Evolutionary conservation across 2,888 invertebrate genomes (phyloP).

Genomic region (Ethmia dodecea): DNA sequence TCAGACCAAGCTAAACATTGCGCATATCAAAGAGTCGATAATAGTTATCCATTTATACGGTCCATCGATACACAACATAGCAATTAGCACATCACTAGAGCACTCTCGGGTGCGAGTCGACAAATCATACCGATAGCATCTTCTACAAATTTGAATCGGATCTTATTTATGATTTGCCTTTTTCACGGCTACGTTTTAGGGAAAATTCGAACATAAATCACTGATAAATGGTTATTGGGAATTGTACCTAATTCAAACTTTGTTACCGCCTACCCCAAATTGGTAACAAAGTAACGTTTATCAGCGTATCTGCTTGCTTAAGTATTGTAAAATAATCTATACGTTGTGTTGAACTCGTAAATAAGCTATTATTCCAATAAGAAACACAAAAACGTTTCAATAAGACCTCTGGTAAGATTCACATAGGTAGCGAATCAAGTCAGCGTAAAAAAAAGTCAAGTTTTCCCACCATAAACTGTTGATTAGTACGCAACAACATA

Average conservation of each 20-base stretch:
- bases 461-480: slow-evolving; percentile 52
- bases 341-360: background rate
- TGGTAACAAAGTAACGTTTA: slow-evolving; percentile 23
- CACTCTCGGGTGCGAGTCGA: slow-evolving; percentile 72
- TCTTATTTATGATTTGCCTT: slow-evolving; percentile 78
- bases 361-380: slow-evolving; percentile 2
- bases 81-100: slow-evolving; percentile 74
- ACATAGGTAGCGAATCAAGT: slow-evolving; percentile 24
- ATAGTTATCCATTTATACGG: background rate
- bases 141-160: slow-evolving; percentile 79
- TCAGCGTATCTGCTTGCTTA: too few species aligned
- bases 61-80: slow-evolving; percentile 56
- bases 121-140: slow-evolving; percentile 77
- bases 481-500: slow-evolving; percentile 66
- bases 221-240: slow-evolving; percentile 67
- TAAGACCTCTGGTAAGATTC: slow-evolving; percentile 3
- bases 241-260: slow-evolving; percentile 57
- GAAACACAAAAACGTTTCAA: slow-evolving; percentile 2
- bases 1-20: background rate
- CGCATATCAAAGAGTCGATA: background rate
- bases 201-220: slow-evolving; percentile 73
- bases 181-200: slow-evolving; percentile 75
- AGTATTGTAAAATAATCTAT: slow-evolving; percentile 6
- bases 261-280: slow-evolving; percentile 37
- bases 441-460: slow-evolving; percentile 27